phyloP scores from a whole-genome alignment of 1,140 invertebrate species.

The Trinorchestia longiramus region DNA sequence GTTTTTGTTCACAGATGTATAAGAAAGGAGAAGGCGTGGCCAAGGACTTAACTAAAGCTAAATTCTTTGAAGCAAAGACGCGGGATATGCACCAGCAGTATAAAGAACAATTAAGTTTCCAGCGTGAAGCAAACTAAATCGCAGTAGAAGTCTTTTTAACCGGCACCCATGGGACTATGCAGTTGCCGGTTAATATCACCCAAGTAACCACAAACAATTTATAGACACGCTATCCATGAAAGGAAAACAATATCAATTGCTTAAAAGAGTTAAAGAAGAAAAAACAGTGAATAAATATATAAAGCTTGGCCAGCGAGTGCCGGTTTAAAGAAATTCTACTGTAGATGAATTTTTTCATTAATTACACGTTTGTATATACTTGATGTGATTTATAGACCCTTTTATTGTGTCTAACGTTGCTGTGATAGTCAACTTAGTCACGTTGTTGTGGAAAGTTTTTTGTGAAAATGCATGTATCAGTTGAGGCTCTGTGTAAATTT shows the following conservation, averaged over 20 bases:
- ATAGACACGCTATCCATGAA: too few relatives aligned
- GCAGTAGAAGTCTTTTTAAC: neutral
- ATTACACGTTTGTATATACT: neutral
- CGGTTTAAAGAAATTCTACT: too few relatives aligned
- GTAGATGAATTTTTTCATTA: too few relatives aligned
- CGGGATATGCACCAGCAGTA: slow-evolving; percentile 9
- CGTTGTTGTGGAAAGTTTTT: neutral
- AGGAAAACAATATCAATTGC: too few relatives aligned
- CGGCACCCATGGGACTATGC: too few relatives aligned
- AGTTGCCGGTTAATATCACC: too few relatives aligned
- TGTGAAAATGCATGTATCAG: neutral
- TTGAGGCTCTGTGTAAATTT: neutral
- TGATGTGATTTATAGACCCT: neutral
- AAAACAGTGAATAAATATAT: too few relatives aligned
- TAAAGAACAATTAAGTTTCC: slow-evolving; percentile 12
- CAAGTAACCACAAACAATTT: too few relatives aligned
- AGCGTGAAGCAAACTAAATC: slow-evolving; percentile 12
- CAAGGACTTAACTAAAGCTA: slow-evolving; percentile 5
- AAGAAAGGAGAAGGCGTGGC: slow-evolving; percentile 34
- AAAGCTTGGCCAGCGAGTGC: too few relatives aligned
- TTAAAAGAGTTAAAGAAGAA: too few relatives aligned
- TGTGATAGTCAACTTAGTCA: slow-evolving; percentile 1
- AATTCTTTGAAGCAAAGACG: slow-evolving; percentile 37
- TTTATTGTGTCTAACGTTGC: neutral
- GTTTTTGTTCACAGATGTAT: slow-evolving; percentile 27